Base-by-base conservation (phyloP, 2,888 invertebrate species). In the Lepidocyrtoides sp. region DNA sequence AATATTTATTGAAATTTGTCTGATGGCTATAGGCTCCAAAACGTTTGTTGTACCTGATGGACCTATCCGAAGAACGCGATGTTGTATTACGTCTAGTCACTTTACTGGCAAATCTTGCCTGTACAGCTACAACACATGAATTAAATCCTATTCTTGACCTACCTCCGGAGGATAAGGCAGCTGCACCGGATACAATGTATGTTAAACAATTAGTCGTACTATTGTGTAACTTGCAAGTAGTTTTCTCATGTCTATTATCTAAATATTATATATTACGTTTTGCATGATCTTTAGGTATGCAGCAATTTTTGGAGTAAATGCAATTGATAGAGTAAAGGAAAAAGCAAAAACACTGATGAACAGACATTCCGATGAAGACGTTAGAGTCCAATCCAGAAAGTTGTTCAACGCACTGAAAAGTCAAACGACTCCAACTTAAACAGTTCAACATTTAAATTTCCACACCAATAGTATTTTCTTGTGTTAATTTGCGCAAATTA, bases 151-250 rank as follows among this genome's bases (percentile, higher is more conserved):
- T 95, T 10, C 94, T 95, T 36, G 95, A 95, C 92, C 95, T 96
- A 12, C 96, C 96, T 17, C 94, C 95, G 0, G 95, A 95, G 92
- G 95, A 96, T 91, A 96, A 96, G 94, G 96, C 96, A 7, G 95
- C 96, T 17, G 96, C 96, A 5, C 96, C 96, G 3, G 96, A 96
- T 93, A 96, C 96, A 32, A 95, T 96, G 95, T 96, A 95, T 94
- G 94, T 12, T 60, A 14, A 7, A n/a, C 17, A 54, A 54, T 3
- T 17, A n/a, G n/a, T n/a, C n/a, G 41, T 41, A 41, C 20, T 10
- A 60, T 29, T 60, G 3, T 26, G 14, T 48, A 26, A 72, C 48
- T 69, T 60, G 44, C 29, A n/a, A n/a, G n/a, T n/a, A n/a, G n/a
- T n/a, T n/a, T n/a, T n/a, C n/a, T n/a, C n/a, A n/a, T n/a, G n/a